Evolutionary conservation across 2,113 vertebrate species (phyloP), one percentile per base, ranked within the genome.

Genomic region (Paradoxurus hermaphroditus): DNA sequence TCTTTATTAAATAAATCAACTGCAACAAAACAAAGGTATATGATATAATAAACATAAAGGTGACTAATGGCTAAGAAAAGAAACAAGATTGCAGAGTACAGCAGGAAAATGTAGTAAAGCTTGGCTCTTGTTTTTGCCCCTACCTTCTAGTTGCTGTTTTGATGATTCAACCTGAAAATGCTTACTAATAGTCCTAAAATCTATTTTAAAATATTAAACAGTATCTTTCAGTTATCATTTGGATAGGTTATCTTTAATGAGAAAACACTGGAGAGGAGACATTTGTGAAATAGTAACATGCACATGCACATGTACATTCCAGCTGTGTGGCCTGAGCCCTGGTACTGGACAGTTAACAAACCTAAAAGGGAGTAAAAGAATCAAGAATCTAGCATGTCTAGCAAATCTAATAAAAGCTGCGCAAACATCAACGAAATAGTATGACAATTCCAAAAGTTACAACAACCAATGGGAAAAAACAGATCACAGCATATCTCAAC

Each of bases 121-220:
- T 86, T 4, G 0, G 14, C 62, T 79, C 39, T 11, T 73, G 2
- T 73, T 63, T 36, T 27, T 91, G 3, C 11, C 4, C 53, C 18
- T 4, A 88, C 44, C 56, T 0, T 70, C 49, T 83, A 27, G 29
- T 68, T 86, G 49, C 44, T 44, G 39, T 72, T 91, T 83, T 70
- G 31, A 65, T 84, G 31, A 62, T 34, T 65, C 16, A 53, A 6
- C 21, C 41, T 84, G 49, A 94, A 81, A 39, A 44, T 86, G 75
- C 90, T 95, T 13, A 73, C 27, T 86, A 18, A 67, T 73, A 86
- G 14, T 93, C 23, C 73, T 77, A 56, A 95, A 72, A 65, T 83
- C n/a, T 83, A n/a, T 94, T 92, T 87, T 83, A 85, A 97, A 85
- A 63, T 85, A 68, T 41, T 51, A 84, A 16, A 21, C 41, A 81